Percentiles rank a stretch among this genome's conserved stretches.
phyloP scores from a whole-genome alignment of 2,888 invertebrate species.

The Oscheius myriophilus region DNA sequence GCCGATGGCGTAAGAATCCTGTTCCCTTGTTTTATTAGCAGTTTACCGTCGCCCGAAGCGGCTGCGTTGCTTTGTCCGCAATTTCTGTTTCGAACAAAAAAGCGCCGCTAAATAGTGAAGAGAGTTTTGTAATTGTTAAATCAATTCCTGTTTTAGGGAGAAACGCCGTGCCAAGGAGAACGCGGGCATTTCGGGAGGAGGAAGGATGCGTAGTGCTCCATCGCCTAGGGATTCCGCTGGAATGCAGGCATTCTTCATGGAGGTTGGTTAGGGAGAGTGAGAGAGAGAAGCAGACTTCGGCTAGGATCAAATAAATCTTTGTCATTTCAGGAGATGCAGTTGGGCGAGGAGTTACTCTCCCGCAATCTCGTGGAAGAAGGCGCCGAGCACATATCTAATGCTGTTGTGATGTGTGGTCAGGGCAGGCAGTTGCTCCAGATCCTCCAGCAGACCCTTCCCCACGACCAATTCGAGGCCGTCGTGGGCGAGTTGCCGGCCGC shows the following conservation, averaged over 20 bases:
- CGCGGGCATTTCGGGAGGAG: slow-evolving; percentile 30
- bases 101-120: too few species aligned
- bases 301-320: slow-evolving; percentile 7
- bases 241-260: slow-evolving; percentile 85
- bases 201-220: slow-evolving; percentile 75
- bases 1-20: too few species aligned
- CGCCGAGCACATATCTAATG: slow-evolving; percentile 93
- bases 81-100: too few species aligned
- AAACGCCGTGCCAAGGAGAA: slow-evolving; percentile 28
- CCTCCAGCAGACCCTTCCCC: slow-evolving; percentile 79
- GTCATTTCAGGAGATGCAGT: slow-evolving; percentile 81
- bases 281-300: not conserved
- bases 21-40: not conserved
- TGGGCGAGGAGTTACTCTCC: slow-evolving; percentile 89
- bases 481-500: too few species aligned
- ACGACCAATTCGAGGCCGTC: too few species aligned
- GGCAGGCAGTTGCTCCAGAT: slow-evolving; percentile 87
- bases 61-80: too few species aligned
- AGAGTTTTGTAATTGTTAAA: too few species aligned
- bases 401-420: slow-evolving; percentile 94
- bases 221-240: slow-evolving; percentile 91
- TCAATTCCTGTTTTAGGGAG: not conserved
- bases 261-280: not conserved
- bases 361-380: slow-evolving; percentile 78
- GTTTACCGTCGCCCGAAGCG: slow-evolving; percentile 3